phyloP scores from a whole-genome alignment of 1,140 invertebrate species.

The Pararge aegeria region DNA sequence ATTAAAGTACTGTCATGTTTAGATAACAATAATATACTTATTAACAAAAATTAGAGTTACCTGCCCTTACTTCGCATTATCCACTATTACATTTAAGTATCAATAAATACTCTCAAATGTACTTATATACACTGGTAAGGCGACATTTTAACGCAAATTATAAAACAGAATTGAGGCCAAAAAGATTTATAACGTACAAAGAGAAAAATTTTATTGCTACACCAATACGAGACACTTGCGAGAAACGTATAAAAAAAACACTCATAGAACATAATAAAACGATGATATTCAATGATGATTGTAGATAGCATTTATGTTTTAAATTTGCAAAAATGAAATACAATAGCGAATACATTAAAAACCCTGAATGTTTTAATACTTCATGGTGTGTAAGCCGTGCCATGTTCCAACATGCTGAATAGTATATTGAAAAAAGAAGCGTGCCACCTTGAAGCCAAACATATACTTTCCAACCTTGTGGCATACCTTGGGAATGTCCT shows the following conservation, averaged over 20 bases:
- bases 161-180: background rate
- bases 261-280: background rate
- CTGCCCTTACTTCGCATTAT: background rate
- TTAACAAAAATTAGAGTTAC: too few species aligned
- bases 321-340: constrained; percentile 23
- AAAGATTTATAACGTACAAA: background rate
- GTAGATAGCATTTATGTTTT: background rate
- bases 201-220: background rate
- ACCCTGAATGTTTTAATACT: constrained; percentile 10
- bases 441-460: constrained; percentile 67
- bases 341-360: constrained; percentile 12
- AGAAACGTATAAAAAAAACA: background rate
- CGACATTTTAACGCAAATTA: background rate
- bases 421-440: constrained; percentile 49
- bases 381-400: constrained; percentile 59
- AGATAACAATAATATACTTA: too few species aligned
- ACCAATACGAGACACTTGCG: background rate
- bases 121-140: background rate
- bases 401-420: constrained; percentile 58
- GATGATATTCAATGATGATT: background rate
- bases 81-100: too few species aligned
- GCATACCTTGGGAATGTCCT: constrained; percentile 94
- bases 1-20: too few species aligned
- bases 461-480: constrained; percentile 56
- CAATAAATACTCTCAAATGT: too few species aligned